phyloP scores from a whole-genome alignment of 2,797 vertebrate species.

The Cheirogaleus major region DNA sequence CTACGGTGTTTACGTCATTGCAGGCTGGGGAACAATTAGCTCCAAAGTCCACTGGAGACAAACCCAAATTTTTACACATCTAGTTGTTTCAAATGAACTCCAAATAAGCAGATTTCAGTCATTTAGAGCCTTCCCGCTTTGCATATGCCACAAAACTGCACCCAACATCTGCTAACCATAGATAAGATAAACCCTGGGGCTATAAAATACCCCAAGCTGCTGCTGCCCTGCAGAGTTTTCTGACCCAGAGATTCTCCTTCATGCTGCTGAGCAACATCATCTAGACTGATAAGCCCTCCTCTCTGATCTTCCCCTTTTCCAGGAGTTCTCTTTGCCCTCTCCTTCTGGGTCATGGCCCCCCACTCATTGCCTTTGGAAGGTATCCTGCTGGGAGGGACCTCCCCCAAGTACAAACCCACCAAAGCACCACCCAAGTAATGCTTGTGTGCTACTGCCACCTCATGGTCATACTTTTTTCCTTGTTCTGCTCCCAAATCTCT shows the following conservation, averaged over 20 bases:
- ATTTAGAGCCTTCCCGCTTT: not conserved
- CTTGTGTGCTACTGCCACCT: slow-evolving; percentile 5
- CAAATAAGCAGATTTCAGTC: not conserved
- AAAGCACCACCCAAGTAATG: not conserved
- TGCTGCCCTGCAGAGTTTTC: not conserved
- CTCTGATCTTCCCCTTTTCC: not conserved
- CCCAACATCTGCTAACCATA: not conserved
- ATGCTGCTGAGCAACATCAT: not conserved
- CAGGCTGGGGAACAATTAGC: not conserved
- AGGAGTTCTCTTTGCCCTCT: not conserved
- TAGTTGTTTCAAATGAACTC: not conserved
- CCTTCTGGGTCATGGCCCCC: not conserved
- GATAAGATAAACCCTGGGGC: not conserved
- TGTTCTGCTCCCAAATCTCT: not conserved
- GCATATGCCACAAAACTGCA: not conserved
- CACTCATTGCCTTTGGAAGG: not conserved
- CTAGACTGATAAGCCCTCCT: not conserved
- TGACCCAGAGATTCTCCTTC: not conserved
- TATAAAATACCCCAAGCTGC: not conserved
- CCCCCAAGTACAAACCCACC: not conserved
- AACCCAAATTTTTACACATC: not conserved
- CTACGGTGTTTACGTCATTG: not conserved
- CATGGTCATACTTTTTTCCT: not conserved
- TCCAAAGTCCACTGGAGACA: not conserved
- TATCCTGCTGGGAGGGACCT: not conserved